Evolutionary conservation across 92 coral and sea anemone species (phyloP), one percentile per base, ranked within the genome.

Genomic region (Micromussa lordhowensis): DNA sequence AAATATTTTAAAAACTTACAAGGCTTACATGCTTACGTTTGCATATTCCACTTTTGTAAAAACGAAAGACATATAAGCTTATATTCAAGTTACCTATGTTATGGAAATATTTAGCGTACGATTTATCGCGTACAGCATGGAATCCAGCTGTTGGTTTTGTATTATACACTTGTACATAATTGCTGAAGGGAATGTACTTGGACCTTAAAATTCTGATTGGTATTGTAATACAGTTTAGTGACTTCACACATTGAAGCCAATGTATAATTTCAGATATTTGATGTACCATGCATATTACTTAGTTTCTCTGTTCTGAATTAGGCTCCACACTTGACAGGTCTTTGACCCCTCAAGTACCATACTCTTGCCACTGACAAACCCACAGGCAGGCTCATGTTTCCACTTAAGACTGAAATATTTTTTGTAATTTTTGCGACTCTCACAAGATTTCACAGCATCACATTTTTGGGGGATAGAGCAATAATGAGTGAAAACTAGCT

Each of bases 11-110:
- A n/a, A n/a, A n/a, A n/a, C n/a, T n/a, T n/a, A n/a, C n/a, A n/a
- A n/a, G n/a, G n/a, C n/a, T n/a, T n/a, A 66, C 71, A 61, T 57
- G 83, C 82, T 78, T 78, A 78, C 35, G 70, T 80, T 57, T 32
- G 75, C 85, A 81, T 0, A 81, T 81, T 81, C 36, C 74, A 81
- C 55, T 36, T 81, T 64, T 5, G 36, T 81, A 18, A 40, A 1
- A 64, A 40, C 38, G 13, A 44, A 44, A 44, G 10, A 44, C 51
- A 44, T 13, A 44, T 44, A n/a, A n/a, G n/a, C n/a, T n/a, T n/a
- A 44, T 44, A 8, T 44, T 44, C 1, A 44, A 44, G 51, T 8
- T 44, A 44, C 11, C 0, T 44, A 44, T 44, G 0, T 8, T 44
- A 44, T 9, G 12, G 10, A 44, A 44, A 44, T 8, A 13, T 44